Base-by-base conservation (phyloP, 2,797 vertebrate species). In the Rhinatrema bivittatum region DNA sequence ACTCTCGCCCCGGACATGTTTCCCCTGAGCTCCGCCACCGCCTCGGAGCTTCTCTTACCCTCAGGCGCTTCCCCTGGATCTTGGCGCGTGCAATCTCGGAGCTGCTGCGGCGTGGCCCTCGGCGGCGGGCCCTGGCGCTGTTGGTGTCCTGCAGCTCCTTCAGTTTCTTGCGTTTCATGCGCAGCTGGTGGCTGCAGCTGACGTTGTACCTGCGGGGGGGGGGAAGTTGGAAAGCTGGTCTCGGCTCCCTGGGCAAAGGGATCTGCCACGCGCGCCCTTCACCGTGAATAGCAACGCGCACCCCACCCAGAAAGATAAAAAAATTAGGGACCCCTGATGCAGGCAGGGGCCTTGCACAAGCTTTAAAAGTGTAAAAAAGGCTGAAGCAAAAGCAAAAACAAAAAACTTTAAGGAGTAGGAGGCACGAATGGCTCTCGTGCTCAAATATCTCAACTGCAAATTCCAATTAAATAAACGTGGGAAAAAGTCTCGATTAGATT, bases 161-260 rank as follows among this genome's bases (percentile, higher is more conserved):
- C 65, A 69, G 81, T 52, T 91, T 87, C 44, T 90, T 91, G 39
- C 91, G 83, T 58, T 93, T 91, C 14, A 86, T 58, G 30, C 93
- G 90, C 48, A 89, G 93, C 73, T 95, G 93, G 51, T 95, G 90
- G 47, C 92, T 96, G 65, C 93, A 98, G 78, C 93, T 94, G 36
- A 98, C 94, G 2, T 98, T 98, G 68, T 98, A 98, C 76, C 95
- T 98, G 63, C 5, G 12, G 10, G 37, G 56, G 10, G 37, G 56
- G 18, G 15, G 55, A 28, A 33, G 13, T 43, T 7, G 26, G 6
- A 41, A 1, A 60, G 16, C 28, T 36, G 40, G 54, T 5, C 13
- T 35, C 29, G 36, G 7, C 17, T 40, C 35, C 15, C 28, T 29
- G 13, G 5, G 29, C 10, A 43, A 19, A 8, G 35, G 16, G 4